Percentiles rank a stretch among this genome's conserved stretches.
These are phyloP conservation scores for Standfussiana lucernea DNA, from an alignment of 2,888 invertebrate genomes.

Conservation along the genomic window DNA sequence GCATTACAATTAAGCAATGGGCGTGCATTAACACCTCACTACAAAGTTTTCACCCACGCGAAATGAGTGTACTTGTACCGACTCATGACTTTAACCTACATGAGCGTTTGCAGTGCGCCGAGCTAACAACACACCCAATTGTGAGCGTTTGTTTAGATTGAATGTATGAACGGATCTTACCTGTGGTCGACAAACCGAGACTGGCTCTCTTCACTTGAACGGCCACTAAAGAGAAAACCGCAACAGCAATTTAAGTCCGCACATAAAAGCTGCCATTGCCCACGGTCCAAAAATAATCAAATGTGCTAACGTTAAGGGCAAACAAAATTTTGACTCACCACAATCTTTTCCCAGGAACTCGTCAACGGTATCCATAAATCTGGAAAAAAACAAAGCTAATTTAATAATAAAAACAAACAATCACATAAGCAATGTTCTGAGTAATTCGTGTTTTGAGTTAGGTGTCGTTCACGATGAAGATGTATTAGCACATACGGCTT, in stretches of 20 bases:
- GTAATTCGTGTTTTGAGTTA: constrained; percentile 44
- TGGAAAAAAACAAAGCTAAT: constrained; percentile 80
- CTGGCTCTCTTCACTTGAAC: constrained; percentile 75
- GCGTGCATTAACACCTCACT: constrained; percentile 88
- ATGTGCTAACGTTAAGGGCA: constrained; percentile 75
- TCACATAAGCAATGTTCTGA: constrained; percentile 30
- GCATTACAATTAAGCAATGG: constrained; percentile 89
- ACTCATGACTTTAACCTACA: constrained; percentile 83
- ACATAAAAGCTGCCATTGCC: constrained; percentile 73
- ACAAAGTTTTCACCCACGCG: constrained; percentile 84
- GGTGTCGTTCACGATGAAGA: constrained; percentile 8
- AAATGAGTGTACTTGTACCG: constrained; percentile 74
- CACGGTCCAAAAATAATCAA: constrained; percentile 77
- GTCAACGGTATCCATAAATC: constrained; percentile 86
- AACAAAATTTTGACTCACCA: constrained; percentile 84
- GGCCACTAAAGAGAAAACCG: constrained; percentile 79
- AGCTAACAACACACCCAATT: constrained; percentile 76
- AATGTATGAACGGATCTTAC: constrained; percentile 73
- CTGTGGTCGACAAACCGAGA: constrained; percentile 73
- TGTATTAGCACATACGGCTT: constrained; percentile 11
- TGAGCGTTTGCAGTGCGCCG: constrained; percentile 72
- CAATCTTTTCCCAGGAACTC: constrained; percentile 81
- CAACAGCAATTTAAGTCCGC: constrained; percentile 75
- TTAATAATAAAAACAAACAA: constrained; percentile 67
- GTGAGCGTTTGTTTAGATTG: constrained; percentile 76